Base-by-base conservation (phyloP, 1,140 invertebrate species). In the Heliothis subflexa region DNA sequence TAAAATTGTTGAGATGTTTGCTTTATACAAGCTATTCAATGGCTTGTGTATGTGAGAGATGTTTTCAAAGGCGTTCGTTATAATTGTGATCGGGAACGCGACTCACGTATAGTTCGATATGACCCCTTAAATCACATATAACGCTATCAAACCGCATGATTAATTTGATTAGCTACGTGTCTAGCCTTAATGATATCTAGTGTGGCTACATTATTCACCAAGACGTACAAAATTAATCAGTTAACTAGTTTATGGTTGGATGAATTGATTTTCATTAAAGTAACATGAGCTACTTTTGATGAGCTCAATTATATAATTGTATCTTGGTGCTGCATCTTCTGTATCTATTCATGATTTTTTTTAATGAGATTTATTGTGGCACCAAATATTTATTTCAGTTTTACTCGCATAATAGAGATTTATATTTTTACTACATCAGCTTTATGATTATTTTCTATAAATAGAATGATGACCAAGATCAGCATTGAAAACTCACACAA, bases 121-220 rank as follows among this genome's bases (percentile, higher is more conserved):
- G 83, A 86, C 84, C 85, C 84, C 82, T 85, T 89, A 86, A 90
- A 90, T 90, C 86, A 89, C 79, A 87, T 78, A 84, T 79, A 82
- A 80, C 83, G 84, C 82, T 88, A 90, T 90, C 87, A 82, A 78
- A 78, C 77, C 71, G 59, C 80, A 78, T 86, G 85, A 88, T 88
- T 88, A 88, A 89, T 88, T 84, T 81, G 80, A 85, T 85, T 86
- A 85, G 85, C 76, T 87, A 83, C 79, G 79, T 80, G 79, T 76
- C 28, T 57, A 55, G 79, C 47, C 13, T 80, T 76, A 68, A 77
- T 76, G 74, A 76, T 72, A 72, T 59, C 54, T 59, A 75, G 73
- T 52, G 21, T 64, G 47, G 33, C 57, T 75, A 75, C 59, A 62
- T 75, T 75, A 52, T 75, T 75, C 57, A 75, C 57, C 4, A 64